Evolutionary conservation across 2,797 vertebrate species (phyloP).

Genomic region (Hyperoplus lanceolatus): DNA sequence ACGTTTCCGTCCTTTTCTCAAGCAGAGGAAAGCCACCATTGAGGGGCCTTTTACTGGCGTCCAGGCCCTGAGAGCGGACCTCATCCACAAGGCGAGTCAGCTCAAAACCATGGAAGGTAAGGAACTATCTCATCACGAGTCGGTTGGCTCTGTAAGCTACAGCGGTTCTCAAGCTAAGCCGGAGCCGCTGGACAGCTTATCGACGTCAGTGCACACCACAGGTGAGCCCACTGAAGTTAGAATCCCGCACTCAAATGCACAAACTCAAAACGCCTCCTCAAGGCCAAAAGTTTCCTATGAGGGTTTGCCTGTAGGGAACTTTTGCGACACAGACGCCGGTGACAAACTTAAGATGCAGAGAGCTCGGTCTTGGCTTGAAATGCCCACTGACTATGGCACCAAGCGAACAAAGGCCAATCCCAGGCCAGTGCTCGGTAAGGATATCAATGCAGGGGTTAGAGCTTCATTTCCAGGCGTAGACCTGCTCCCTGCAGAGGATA

Average conservation of each 20-base stretch:
- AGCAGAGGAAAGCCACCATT: slow-evolving; percentile 1
- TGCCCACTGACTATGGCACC: background rate
- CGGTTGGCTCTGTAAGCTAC: slow-evolving; percentile 29
- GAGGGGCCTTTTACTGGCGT: slow-evolving; percentile 72
- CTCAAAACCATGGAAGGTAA: slow-evolving; percentile 8
- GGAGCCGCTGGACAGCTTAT: slow-evolving; percentile 26
- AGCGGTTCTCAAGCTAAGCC: slow-evolving; percentile 29
- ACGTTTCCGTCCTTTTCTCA: slow-evolving; percentile 29
- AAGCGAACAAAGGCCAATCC: background rate
- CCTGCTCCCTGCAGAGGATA: background rate
- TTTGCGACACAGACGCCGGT: background rate
- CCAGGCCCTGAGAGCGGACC: slow-evolving; percentile 58
- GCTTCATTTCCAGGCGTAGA: slow-evolving; percentile 25
- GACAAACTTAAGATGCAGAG: slow-evolving; percentile 2
- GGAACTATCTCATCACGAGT: slow-evolving; percentile 23
- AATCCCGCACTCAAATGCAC: slow-evolving; percentile 27
- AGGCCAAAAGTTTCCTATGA: slow-evolving; percentile 19
- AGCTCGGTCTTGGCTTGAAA: background rate
- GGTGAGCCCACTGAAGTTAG: slow-evolving; percentile 28
- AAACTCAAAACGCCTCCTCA: slow-evolving; percentile 17
- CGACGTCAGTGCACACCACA: slow-evolving; percentile 31
- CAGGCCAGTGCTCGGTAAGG: slow-evolving; percentile 21
- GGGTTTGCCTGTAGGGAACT: background rate
- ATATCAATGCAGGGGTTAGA: slow-evolving; percentile 15
- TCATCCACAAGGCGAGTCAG: slow-evolving; percentile 17